Evolutionary conservation across 2,113 vertebrate genomes (phyloP), one percentile per base, ranked within the genome.

Genomic region (Canis aureus): DNA sequence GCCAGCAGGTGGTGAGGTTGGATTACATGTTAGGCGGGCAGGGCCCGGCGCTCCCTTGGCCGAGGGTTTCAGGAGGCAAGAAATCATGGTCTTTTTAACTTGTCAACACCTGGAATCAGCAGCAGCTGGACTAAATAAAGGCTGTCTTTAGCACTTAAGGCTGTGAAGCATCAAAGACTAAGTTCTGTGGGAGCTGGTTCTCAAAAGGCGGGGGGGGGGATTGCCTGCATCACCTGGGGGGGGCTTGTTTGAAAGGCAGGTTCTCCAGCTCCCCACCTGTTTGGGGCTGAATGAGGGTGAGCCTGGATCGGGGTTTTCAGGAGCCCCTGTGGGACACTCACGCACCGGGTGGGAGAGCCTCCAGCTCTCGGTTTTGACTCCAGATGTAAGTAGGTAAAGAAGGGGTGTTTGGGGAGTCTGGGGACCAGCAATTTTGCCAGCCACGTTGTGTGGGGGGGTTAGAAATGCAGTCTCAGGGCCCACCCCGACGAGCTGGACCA

Each of bases 1-100:
- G 19, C 90, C 97, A 96, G 87, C 92, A 97, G 97, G 94, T 82
- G 97, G 97, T 0, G 15, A 0, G 10, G 9, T 64, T 43, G 88
- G 89, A 55, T 15, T 27, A 27, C 9, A 57, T 55, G 94, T 88
- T 19, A 55, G 84, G 29, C 0, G 27, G 15, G 25, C 38, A 0
- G 22, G 23, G 4, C 15, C n/a, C 0, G 4, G 4, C 0, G 9
- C 11, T 32, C 29, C 76, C 71, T 25, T 6, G 2, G 32, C 9
- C 1, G 23, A 11, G 57, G 13, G 17, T 38, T 92, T 57, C 71
- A 81, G 10, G 43, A 83, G n/a, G 43, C 29, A 8, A 49, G 71
- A n/a, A 76, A 43, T 19, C 19, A 16, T 10, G 57, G 43, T 23
- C 29, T 59, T 25, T 38, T 62, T 3, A 19, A 74, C 20, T 79